phyloP scores from a whole-genome alignment of 1,140 invertebrate species.

The Cylas formicarius region DNA sequence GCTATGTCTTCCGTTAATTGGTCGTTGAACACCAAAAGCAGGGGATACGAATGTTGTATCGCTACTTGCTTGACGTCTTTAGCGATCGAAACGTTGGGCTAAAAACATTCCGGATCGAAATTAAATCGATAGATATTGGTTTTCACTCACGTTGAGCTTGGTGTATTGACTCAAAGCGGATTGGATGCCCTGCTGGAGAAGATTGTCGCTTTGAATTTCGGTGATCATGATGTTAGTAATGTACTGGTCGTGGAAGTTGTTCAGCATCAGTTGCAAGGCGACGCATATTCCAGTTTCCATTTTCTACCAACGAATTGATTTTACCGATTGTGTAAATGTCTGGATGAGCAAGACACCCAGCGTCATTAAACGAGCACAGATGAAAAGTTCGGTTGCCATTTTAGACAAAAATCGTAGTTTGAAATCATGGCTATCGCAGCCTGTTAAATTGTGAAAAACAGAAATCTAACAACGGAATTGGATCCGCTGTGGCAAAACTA shows the following conservation, averaged over 20 bases:
- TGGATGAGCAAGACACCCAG: no score
- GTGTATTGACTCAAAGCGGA: slow-evolving; percentile 28
- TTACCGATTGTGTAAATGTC: no score
- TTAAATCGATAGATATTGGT: neutral
- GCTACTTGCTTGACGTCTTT: slow-evolving; percentile 29
- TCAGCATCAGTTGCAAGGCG: slow-evolving; percentile 29
- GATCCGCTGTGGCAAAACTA: no score
- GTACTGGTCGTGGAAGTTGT: slow-evolving; percentile 28
- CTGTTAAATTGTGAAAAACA: no score
- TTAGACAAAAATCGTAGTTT: no score
- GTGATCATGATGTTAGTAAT: slow-evolving; percentile 30
- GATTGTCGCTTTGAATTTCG: slow-evolving; percentile 30
- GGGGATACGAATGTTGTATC: slow-evolving; percentile 28
- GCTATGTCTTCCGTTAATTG: slow-evolving; percentile 25
- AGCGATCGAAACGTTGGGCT: slow-evolving; percentile 29
- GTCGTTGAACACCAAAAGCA: slow-evolving; percentile 32
- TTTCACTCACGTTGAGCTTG: slow-evolving; percentile 31
- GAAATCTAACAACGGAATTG: no score
- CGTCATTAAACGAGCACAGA: no score
- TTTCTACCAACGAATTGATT: slow-evolving; percentile 27
- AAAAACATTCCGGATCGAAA: slow-evolving; percentile 9
- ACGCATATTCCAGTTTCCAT: slow-evolving; percentile 33
- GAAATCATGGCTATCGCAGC: no score
- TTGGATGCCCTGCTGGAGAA: slow-evolving; percentile 27
- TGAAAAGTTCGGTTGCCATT: no score